Evolutionary conservation across 2,113 vertebrate genomes (phyloP), one percentile per base, ranked within the genome.

Genomic region (Brachyhypopomus occidentalis): DNA sequence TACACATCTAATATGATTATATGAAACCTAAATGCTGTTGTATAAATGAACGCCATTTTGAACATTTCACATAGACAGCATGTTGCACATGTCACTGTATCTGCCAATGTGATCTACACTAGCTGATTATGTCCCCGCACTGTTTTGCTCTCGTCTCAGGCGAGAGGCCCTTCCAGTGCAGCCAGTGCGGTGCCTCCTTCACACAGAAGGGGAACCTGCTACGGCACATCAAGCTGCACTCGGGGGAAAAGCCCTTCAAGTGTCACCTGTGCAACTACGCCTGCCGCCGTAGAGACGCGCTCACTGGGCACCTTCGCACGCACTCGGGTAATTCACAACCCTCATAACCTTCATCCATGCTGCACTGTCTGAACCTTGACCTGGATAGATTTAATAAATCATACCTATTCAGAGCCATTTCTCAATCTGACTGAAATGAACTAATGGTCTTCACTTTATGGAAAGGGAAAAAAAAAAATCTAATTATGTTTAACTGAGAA

Each of bases 211-310:
- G 98, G 72, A 99, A 99, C 92, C 94, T 99, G 78, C 96, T 99
- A 60, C 95, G 98, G n/a, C 98, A 99, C 90, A 98, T 99, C 87
- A 99, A 99, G 92, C 92, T 99, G 75, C 98, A 99, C 84, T 99
- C 98, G 0, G 98, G 97, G 41, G 98, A 99, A 89, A 99, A 99
- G 88, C 98, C 98, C 83, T 99, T 99, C 92, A 99, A 99, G 88
- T 99, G 98, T 90, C 97, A 99, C 89, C 94, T 99, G 83, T 99
- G 98, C 90, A 99, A 96, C 95, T 99, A 99, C 0, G 98, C 98
- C 73, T 99, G 98, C 64, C 96, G 98, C 71, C 94, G 98, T 84
- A 94, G 98, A 91, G 98, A 99, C 20, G 98, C 98, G 64, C 97
- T 99, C 79, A 96, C 96, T 0, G 98, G 98, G 72, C 98, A 99